Base-by-base conservation (phyloP, 2,113 vertebrate genomes). In the Harpagus bidentatus region DNA sequence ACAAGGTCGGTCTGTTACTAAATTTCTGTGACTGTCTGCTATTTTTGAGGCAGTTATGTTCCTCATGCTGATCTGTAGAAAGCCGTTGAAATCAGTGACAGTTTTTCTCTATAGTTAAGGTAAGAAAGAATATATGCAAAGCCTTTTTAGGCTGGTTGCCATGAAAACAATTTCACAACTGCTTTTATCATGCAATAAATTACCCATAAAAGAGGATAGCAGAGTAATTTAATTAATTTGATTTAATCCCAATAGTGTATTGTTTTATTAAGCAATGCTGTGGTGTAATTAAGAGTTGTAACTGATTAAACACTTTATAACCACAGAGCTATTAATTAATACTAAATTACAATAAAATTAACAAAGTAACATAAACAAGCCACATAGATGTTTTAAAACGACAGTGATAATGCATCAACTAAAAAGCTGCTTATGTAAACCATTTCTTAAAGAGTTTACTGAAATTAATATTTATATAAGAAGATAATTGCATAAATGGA, bases 281-380 rank as follows among this genome's bases (percentile, higher is more conserved):
- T 56, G 58, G 23, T 18, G 47, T 81, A 89, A 97, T 94, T 95
- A 93, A 82, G 88, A 69, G 52, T 84, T 92, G 42, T 79, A 84
- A 76, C 72, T 79, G 86, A 88, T 94, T 78, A 79, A 93, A 84
- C 76, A 77, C 78, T 76, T 82, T 88, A 69, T 85, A 95, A 92
- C 66, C 28, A 59, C 31, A 80, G 72, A 80, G 69, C 43, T 95
- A 65, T 92, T 91, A 95, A 95, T 94, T 95, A 92, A 84, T 86
- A 43, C 36, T 84, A 92, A 93, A 95, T 92, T 95, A 92, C 83
- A 93, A 76, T 88, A 82, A 95, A 90, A 95, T 88, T 78, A 92
- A n/a, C 61, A 48, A 88, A 80, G 69, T 67, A 90, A 56, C 48
- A 72, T 81, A 94, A 95, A 88, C 76, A 94, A 95, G 45, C 15